Evolutionary conservation across 2,113 vertebrate genomes (phyloP), one percentile per base, ranked within the genome.

Genomic region (Excalfactoria chinensis): DNA sequence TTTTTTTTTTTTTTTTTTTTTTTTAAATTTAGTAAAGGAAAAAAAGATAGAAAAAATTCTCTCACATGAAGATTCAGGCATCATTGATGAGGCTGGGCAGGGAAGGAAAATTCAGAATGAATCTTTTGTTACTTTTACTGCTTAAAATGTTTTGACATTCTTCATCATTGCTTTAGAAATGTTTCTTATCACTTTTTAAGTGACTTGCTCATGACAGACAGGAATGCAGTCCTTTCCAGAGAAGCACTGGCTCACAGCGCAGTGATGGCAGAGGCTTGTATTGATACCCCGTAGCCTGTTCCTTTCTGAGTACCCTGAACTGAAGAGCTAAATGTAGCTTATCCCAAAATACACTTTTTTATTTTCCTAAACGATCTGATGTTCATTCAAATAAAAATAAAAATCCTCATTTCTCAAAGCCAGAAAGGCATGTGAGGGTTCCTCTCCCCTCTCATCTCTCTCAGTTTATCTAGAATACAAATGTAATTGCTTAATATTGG

Each of bases 101-200:
- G 84, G 60, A 13, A 84, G 28, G 16, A 73, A 80, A 89, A 83
- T 30, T 60, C 41, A 0, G 37, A 95, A 91, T 81, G 32, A 86
- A 82, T 89, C 77, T 94, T 96, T 94, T 91, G 84, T 96, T 95
- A 59, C 91, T 89, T 94, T 96, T 80, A 91, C 74, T 1, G 5
- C 72, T 94, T 93, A 77, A 94, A 94, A 95, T 92, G 72, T 92
- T 92, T 92, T 96, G 91, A 92, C 89, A 85, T 7, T 68, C 83
- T 60, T 94, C 78, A 77, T 92, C 87, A 85, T 68, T 96, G 67
- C 64, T 87, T 93, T 84, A 91, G 89, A 95, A 94, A 96, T 95
- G 91, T 94, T 94, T 94, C 91, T 89, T 88, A 93, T 73, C 88
- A 80, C 81, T 96, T 91, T 84, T 87, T 70, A 86, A 95, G 71